phyloP scores from a whole-genome alignment of 2,113 vertebrate species.

The Notiomystis cincta region DNA sequence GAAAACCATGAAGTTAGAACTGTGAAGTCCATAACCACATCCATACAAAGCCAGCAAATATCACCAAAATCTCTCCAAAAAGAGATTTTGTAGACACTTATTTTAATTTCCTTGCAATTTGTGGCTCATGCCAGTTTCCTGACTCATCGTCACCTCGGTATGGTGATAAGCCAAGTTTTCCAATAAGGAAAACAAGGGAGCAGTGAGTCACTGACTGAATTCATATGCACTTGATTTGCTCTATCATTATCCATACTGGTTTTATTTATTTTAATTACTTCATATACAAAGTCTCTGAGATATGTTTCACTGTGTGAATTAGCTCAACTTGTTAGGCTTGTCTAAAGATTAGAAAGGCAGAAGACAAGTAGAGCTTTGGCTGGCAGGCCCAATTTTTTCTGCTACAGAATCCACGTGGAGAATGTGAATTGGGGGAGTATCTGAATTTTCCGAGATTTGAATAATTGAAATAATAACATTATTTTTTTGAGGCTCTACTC shows the following conservation, averaged over 20 bases:
- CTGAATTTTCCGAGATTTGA: background rate
- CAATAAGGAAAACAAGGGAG: constrained; percentile 37
- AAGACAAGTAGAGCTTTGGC: background rate
- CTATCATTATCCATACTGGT: constrained; percentile 28
- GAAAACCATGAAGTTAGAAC: background rate
- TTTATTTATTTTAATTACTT: constrained; percentile 48
- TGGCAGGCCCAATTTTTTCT: background rate
- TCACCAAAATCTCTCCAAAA: background rate
- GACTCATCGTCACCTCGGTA: background rate
- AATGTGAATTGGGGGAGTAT: background rate
- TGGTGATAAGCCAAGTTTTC: background rate
- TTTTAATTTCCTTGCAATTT: constrained; percentile 4
- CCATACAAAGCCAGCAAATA: background rate
- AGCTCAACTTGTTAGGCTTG: background rate
- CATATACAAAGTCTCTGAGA: background rate
- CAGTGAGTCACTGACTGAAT: constrained; percentile 46
- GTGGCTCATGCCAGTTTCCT: constrained; percentile 31
- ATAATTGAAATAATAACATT: background rate
- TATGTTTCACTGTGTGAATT: constrained; percentile 13
- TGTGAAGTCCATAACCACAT: background rate
- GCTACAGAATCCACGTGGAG: background rate
- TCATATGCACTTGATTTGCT: constrained; percentile 13
- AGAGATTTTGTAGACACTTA: background rate
- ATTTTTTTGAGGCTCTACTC: background rate
- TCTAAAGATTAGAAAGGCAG: background rate